Conservation (phyloP, 1,140 invertebrate species). For the Cotesia vestalis region DNA sequence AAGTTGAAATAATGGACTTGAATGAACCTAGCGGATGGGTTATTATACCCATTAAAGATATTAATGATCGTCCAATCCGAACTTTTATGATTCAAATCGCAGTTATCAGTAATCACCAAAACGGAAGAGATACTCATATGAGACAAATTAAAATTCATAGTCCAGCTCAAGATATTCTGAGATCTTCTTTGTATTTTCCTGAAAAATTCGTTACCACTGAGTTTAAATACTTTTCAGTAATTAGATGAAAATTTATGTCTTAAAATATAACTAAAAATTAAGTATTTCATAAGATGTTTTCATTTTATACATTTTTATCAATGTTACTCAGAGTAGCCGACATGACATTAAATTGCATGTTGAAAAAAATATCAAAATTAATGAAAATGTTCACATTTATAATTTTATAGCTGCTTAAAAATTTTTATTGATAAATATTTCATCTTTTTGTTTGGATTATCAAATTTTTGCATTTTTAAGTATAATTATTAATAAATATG, state of each 20-base stretch:
- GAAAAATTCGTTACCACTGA: slow-evolving; percentile 83
- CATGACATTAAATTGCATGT: no score
- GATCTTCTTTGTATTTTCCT: slow-evolving; percentile 77
- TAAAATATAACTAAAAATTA: slow-evolving; percentile 40
- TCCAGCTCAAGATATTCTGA: slow-evolving; percentile 78
- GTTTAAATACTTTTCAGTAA: slow-evolving; percentile 81
- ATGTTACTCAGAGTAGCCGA: no score
- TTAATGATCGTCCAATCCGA: slow-evolving; percentile 85
- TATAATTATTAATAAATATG: no score
- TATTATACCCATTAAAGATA: slow-evolving; percentile 89
- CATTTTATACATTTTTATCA: no score
- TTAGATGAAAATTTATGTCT: slow-evolving; percentile 69
- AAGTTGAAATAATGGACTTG: slow-evolving; percentile 94
- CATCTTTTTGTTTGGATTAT: no score
- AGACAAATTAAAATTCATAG: slow-evolving; percentile 96
- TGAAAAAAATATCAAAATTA: no score
- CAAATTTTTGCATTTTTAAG: no score
- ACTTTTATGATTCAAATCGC: slow-evolving; percentile 98
- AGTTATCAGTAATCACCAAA: slow-evolving; percentile 98
- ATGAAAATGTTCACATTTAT: no score
- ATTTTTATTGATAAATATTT: no score
- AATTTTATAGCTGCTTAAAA: no score
- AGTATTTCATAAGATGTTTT: no score
- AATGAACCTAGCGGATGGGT: slow-evolving; percentile 97
- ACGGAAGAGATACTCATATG: slow-evolving; percentile 97